phyloP scores from a whole-genome alignment of 1,140 invertebrate genomes.

The Lepidurus packardi region DNA sequence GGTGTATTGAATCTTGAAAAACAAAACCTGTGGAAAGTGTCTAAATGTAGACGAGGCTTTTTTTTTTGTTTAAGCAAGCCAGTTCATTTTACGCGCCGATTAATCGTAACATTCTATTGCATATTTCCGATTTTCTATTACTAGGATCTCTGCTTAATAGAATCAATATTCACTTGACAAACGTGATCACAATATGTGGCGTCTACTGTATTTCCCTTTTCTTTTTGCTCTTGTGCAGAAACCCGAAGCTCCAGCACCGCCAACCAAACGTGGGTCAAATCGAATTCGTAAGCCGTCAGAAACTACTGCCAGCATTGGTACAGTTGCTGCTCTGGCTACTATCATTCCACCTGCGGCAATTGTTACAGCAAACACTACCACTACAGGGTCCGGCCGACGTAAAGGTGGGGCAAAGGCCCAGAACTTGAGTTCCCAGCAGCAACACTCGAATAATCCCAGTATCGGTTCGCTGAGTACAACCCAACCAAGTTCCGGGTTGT shows the following conservation, averaged over 20 bases:
- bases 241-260: slow-evolving; percentile 42
- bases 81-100: too few relatives aligned
- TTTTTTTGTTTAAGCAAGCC: too few relatives aligned
- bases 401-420: not conserved
- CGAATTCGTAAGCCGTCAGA: not conserved
- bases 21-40: too few relatives aligned
- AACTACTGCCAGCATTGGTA: not conserved
- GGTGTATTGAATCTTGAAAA: too few relatives aligned
- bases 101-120: too few relatives aligned
- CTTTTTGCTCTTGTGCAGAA: slow-evolving; percentile 42
- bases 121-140: too few relatives aligned
- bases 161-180: too few relatives aligned
- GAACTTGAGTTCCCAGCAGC: not conserved
- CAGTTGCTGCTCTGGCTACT: slow-evolving; percentile 21
- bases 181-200: too few relatives aligned
- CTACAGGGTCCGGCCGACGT: not conserved
- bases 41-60: too few relatives aligned
- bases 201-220: too few relatives aligned
- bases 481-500: slow-evolving; percentile 14
- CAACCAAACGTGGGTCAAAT: slow-evolving; percentile 21
- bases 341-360: slow-evolving; percentile 4
- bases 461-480: slow-evolving; percentile 35
- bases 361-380: not conserved
- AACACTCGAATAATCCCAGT: not conserved
- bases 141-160: too few relatives aligned